Conservation (phyloP, 1,140 invertebrate genomes). For the Drepana arcuata region DNA sequence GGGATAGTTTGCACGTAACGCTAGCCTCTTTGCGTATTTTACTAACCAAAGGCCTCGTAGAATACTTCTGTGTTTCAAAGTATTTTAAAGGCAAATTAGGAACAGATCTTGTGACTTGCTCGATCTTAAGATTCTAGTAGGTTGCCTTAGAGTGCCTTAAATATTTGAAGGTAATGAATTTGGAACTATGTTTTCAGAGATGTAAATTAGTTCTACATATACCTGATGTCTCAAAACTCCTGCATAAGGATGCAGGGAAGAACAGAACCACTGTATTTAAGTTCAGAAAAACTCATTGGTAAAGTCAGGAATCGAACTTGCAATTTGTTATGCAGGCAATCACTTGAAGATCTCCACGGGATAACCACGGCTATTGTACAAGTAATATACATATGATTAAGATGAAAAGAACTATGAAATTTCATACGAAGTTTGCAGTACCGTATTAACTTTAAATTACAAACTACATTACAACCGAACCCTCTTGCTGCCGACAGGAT, state of each 20-base stretch:
- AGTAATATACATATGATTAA: too few species aligned
- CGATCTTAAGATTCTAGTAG: slow-evolving; percentile 18
- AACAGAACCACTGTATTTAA: too few species aligned
- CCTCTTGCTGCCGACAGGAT: not conserved
- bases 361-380: too few species aligned
- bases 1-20: slow-evolving; percentile 60
- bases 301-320: too few species aligned
- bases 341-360: too few species aligned
- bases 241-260: too few species aligned
- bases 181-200: slow-evolving; percentile 6
- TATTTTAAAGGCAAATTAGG: slow-evolving; percentile 66
- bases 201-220: slow-evolving; percentile 4
- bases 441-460: too few species aligned
- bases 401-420: too few species aligned
- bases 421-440: too few species aligned
- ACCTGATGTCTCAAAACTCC: too few species aligned
- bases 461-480: not conserved
- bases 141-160: slow-evolving; percentile 26
- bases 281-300: too few species aligned
- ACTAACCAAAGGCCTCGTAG: slow-evolving; percentile 38
- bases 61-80: slow-evolving; percentile 55
- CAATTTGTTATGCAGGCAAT: too few species aligned
- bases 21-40: slow-evolving; percentile 57
- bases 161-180: slow-evolving; percentile 33
- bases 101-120: slow-evolving; percentile 39